phyloP scores from a whole-genome alignment of 2,888 invertebrate genomes.

The Venustoraphidia nigricollis region DNA sequence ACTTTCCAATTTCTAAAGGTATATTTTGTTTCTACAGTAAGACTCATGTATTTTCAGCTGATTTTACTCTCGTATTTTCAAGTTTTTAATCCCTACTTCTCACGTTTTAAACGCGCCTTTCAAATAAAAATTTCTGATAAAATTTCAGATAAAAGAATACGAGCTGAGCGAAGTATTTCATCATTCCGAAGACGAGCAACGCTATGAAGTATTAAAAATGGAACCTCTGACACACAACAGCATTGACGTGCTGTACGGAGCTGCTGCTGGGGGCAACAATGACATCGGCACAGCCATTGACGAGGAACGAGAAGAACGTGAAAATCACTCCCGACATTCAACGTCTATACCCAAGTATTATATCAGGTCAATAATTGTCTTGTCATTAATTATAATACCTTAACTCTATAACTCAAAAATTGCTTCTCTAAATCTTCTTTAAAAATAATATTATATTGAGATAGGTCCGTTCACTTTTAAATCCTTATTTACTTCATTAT shows the following conservation, averaged over 20 bases:
- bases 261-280: constrained; percentile 36
- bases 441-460: too few relatives aligned
- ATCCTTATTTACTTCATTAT: too few relatives aligned
- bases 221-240: constrained; percentile 39
- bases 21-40: constrained; percentile 9
- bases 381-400: too few relatives aligned
- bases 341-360: constrained; percentile 7
- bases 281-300: constrained; percentile 67
- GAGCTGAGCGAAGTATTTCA: constrained; percentile 77
- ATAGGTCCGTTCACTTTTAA: too few relatives aligned
- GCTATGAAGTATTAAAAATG: constrained; percentile 53
- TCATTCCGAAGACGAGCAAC: constrained; percentile 61
- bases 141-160: constrained; percentile 65
- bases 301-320: constrained; percentile 56
- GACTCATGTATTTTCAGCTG: too few relatives aligned
- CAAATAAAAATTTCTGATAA: neutral
- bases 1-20: constrained; percentile 87
- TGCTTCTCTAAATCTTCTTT: too few relatives aligned
- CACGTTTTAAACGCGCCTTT: too few relatives aligned
- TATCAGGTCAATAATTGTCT: too few relatives aligned
- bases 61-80: too few relatives aligned
- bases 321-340: constrained; percentile 23
- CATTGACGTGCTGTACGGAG: constrained; percentile 45
- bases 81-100: too few relatives aligned
- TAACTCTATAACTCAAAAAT: too few relatives aligned